Conservation (phyloP, 2,113 vertebrate genomes). For the Aix galericulata region DNA sequence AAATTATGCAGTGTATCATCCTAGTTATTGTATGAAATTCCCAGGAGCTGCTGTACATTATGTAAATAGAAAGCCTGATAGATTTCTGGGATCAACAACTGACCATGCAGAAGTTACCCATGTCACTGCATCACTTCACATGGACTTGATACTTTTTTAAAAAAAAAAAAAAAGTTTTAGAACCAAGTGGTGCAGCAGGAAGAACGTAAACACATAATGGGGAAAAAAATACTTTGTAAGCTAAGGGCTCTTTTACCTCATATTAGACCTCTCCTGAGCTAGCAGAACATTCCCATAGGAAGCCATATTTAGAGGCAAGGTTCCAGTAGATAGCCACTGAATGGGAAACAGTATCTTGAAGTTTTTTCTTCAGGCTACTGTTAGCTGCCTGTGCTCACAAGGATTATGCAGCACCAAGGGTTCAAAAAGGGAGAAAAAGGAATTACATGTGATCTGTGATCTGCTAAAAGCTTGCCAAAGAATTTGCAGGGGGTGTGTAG, state of each 20-base stretch:
- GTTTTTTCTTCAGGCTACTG: not conserved
- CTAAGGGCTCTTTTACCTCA: not conserved
- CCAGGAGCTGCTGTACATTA: not conserved
- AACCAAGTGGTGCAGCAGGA: not conserved
- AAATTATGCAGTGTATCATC: not conserved
- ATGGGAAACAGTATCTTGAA: not conserved
- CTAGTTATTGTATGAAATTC: not conserved
- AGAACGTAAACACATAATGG: not conserved
- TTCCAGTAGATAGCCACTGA: not conserved
- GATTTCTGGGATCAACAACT: not conserved
- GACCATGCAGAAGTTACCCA: not conserved
- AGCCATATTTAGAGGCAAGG: not conserved
- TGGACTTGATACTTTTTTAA: not conserved
- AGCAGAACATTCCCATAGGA: not conserved
- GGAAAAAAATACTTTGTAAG: not conserved
- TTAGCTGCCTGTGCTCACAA: not conserved
- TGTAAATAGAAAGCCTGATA: not conserved
- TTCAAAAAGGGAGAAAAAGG: not conserved
- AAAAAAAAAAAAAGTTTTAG: not conserved
- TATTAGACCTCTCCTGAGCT: not conserved
- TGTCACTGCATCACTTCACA: not conserved
- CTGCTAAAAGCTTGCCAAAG: not conserved
- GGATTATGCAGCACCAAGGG: not conserved
- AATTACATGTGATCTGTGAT: not conserved
- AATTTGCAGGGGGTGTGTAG: not conserved